A percentile compares a stretch with the other conserved stretches of the same genome.
These are phyloP conservation scores for Lithobates sylvaticus DNA, from an alignment of 2,797 vertebrate species.

Conservation along the genomic window DNA sequence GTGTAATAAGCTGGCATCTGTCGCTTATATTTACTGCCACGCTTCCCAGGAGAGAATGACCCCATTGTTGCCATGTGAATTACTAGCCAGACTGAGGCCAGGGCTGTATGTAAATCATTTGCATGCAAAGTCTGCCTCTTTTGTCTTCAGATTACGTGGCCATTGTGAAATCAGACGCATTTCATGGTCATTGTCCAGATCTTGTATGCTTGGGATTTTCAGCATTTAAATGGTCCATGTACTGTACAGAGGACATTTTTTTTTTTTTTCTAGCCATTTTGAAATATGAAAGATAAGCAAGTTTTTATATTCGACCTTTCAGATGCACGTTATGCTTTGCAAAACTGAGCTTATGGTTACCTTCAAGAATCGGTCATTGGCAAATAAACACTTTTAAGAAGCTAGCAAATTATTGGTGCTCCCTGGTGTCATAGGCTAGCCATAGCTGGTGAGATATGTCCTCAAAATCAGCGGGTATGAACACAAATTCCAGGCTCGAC, in stretches of 20 bases:
- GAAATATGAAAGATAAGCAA: too few species aligned
- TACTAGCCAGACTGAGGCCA: slow-evolving; percentile 23
- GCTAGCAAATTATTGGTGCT: too few species aligned
- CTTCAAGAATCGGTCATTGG: too few species aligned
- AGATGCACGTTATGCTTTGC: too few species aligned
- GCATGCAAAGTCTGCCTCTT: slow-evolving; percentile 14
- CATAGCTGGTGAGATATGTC: too few species aligned
- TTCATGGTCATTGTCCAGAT: slow-evolving; percentile 26
- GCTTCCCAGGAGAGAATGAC: slow-evolving; percentile 34
- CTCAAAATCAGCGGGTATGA: too few species aligned
- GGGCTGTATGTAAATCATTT: slow-evolving; percentile 40
- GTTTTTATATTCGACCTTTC: too few species aligned
- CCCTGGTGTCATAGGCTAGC: too few species aligned
- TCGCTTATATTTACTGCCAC: slow-evolving; percentile 39
- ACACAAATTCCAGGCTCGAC: too few species aligned
- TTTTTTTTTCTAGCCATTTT: too few species aligned
- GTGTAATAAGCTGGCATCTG: slow-evolving; percentile 55
- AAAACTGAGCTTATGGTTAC: too few species aligned
- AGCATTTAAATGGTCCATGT: background rate
- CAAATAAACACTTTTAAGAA: too few species aligned
- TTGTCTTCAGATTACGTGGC: slow-evolving; percentile 31
- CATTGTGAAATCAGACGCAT: slow-evolving; percentile 10
- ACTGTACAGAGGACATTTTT: background rate
- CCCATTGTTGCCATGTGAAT: slow-evolving; percentile 37
- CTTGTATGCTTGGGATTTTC: slow-evolving; percentile 13